These are phyloP conservation scores for Tuta absoluta DNA, from an alignment of 2,888 invertebrate species.

Conservation along the genomic window DNA sequence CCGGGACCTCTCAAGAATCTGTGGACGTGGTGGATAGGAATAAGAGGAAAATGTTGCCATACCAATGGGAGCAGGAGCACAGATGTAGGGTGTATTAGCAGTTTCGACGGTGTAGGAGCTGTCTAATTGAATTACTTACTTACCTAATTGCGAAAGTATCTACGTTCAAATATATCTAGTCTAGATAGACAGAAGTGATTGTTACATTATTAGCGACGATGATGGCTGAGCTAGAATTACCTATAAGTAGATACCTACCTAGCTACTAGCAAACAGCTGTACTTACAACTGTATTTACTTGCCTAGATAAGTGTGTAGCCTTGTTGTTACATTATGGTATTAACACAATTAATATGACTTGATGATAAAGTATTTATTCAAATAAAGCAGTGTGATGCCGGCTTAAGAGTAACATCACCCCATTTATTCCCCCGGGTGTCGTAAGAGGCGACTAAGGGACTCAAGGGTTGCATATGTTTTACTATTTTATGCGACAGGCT, in stretches of 20 bases:
- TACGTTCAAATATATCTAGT: too few species aligned
- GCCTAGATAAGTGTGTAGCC: too few species aligned
- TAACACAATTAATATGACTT: too few species aligned
- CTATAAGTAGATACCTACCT: not conserved
- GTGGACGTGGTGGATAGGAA: conserved; percentile 23
- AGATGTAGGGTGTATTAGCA: not conserved
- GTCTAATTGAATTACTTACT: not conserved
- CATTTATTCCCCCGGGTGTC: too few species aligned
- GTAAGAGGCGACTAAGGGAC: too few species aligned
- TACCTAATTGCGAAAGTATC: not conserved
- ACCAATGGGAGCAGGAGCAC: not conserved
- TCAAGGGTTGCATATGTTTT: too few species aligned
- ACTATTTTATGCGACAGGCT: too few species aligned
- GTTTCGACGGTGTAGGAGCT: not conserved
- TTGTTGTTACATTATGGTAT: too few species aligned
- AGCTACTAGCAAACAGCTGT: not conserved
- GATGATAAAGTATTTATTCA: too few species aligned
- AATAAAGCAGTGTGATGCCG: too few species aligned
- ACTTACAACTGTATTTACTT: not conserved
- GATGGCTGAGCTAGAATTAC: not conserved
- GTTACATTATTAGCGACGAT: conserved; percentile 2
- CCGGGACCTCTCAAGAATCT: conserved; percentile 27
- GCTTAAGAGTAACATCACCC: too few species aligned
- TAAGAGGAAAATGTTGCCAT: conserved; percentile 12
- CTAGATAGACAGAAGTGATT: not conserved